These are phyloP conservation scores for Heliconius hortense DNA, from an alignment of 2,888 invertebrate species.

Conservation along the genomic window DNA sequence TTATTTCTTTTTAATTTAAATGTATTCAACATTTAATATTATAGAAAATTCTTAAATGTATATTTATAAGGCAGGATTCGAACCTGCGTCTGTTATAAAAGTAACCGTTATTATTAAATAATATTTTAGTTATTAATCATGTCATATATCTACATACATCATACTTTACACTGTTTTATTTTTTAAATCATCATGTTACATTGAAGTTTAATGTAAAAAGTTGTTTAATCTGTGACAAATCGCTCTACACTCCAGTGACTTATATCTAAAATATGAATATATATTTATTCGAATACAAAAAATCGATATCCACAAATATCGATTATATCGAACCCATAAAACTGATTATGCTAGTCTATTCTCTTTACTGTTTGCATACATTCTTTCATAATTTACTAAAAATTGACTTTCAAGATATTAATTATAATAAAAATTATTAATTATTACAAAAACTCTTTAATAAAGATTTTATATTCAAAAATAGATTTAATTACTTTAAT, in stretches of 20 bases:
- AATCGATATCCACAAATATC: constrained; percentile 1
- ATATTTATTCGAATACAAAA: background rate
- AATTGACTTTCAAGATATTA: background rate
- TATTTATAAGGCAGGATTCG: background rate
- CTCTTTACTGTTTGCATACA: background rate
- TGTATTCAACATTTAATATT: too few relatives aligned
- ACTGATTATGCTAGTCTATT: constrained; percentile 26
- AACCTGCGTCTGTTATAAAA: background rate
- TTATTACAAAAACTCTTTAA: constrained; percentile 19
- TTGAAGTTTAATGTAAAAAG: too few relatives aligned
- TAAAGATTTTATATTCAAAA: constrained; percentile 21
- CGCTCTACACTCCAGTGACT: background rate
- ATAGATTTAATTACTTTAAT: background rate
- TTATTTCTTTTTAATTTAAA: background rate
- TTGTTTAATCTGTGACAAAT: background rate
- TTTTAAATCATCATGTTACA: background rate
- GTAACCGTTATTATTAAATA: background rate
- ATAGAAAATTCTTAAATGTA: too few relatives aligned
- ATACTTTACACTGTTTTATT: background rate
- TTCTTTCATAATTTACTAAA: constrained; percentile 11
- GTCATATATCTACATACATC: too few relatives aligned
- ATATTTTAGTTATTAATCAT: background rate
- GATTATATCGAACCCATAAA: constrained; percentile 25
- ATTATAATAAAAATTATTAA: background rate
- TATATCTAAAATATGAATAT: background rate